Conservation (phyloP, 2,113 vertebrate species). For the Hypanus sabinus region DNA sequence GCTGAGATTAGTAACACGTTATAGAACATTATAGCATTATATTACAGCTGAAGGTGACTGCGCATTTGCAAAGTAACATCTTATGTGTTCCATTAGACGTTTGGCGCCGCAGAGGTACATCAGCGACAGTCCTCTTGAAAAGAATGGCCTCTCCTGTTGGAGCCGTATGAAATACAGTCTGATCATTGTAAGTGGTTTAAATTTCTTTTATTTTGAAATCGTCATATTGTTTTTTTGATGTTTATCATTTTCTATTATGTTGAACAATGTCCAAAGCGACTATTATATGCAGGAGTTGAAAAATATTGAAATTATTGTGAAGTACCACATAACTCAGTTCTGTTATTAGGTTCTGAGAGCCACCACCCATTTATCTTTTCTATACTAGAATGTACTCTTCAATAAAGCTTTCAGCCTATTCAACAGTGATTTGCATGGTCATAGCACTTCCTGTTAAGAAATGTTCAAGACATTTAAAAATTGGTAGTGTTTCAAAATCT, state of each 20-base stretch:
- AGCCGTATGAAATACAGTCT: conserved; percentile 58
- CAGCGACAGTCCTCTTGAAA: background rate
- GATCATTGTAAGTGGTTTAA: conserved; percentile 59
- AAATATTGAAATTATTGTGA: background rate
- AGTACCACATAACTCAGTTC: no score
- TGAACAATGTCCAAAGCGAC: background rate
- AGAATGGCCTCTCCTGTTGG: conserved; percentile 51
- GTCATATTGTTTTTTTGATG: background rate
- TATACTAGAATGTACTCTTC: no score
- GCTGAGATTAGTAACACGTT: background rate
- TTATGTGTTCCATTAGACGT: background rate
- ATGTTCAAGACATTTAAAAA: no score
- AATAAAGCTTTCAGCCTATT: no score
- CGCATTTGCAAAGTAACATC: background rate
- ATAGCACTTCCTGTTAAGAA: no score
- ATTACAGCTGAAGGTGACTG: background rate
- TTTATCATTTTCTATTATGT: background rate
- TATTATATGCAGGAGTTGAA: background rate
- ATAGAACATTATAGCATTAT: background rate
- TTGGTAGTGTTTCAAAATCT: no score
- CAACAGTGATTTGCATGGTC: no score
- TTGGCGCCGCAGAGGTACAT: background rate
- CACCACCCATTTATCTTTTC: no score
- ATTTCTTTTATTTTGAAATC: background rate
- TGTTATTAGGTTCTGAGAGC: no score